These are phyloP conservation scores for Potamarius usumacintae DNA, from an alignment of 2,113 vertebrate species.

Conservation along the genomic window DNA sequence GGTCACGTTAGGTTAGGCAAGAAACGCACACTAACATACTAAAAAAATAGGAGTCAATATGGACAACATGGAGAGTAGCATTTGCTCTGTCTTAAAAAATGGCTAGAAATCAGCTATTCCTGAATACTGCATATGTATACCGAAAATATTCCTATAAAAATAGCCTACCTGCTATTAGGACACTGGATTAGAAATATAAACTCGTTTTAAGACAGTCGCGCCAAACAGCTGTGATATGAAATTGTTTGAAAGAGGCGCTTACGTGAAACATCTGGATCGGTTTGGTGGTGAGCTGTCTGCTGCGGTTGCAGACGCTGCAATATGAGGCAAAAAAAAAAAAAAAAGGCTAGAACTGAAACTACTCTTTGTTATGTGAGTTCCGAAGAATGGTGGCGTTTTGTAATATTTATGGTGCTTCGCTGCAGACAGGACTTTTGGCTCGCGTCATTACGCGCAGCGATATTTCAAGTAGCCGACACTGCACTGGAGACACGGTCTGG, in stretches of 20 bases:
- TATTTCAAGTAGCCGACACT: conserved; percentile 22
- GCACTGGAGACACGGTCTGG: conserved; percentile 18
- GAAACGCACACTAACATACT: neutral
- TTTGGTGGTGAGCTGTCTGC: conserved; percentile 65
- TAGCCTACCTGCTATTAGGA: neutral
- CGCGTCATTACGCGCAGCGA: neutral
- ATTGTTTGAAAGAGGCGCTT: neutral
- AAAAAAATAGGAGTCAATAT: neutral
- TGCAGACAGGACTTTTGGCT: conserved; percentile 8
- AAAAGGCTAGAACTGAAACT: neutral
- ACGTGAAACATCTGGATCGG: conserved; percentile 64
- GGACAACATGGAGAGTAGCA: neutral
- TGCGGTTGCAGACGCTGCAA: conserved; percentile 55
- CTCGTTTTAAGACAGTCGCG: neutral
- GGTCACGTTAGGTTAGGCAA: neutral
- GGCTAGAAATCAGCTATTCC: neutral
- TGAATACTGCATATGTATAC: neutral
- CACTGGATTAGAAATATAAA: neutral
- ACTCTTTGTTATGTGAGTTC: conserved; percentile 41
- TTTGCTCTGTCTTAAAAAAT: neutral
- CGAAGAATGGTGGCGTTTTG: conserved; percentile 13
- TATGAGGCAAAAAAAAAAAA: conserved; percentile 21
- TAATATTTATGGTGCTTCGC: conserved; percentile 23
- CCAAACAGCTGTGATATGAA: neutral
- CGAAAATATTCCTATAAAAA: neutral